Percentiles rank a stretch among this genome's conserved stretches.
Evolutionary conservation across 2,113 vertebrate species (phyloP).

Genomic region (Lontra canadensis): DNA sequence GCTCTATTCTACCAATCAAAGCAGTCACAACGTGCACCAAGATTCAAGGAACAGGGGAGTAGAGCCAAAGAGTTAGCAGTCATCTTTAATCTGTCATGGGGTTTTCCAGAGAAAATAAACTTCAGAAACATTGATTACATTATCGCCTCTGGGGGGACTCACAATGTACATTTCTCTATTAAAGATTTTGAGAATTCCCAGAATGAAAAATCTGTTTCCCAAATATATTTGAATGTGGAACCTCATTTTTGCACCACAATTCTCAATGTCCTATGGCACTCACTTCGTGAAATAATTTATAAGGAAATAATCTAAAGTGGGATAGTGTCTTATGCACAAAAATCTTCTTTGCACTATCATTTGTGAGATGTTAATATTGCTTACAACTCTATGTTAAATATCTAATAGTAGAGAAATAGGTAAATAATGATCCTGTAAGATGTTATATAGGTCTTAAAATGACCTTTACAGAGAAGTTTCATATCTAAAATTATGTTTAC

Average conservation of each 20-base stretch:
- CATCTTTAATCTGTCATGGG: background rate
- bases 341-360: background rate
- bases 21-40: background rate
- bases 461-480: slow-evolving; percentile 1
- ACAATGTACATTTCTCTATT: background rate
- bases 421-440: slow-evolving; percentile 28
- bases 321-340: background rate
- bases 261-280: background rate
- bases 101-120: background rate
- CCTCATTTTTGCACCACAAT: background rate
- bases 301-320: background rate
- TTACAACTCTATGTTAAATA: slow-evolving; percentile 35
- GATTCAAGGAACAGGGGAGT: background rate
- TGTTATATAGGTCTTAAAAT: slow-evolving; percentile 10
- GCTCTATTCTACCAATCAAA: background rate
- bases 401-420: background rate
- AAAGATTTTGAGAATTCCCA: background rate
- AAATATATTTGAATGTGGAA: background rate
- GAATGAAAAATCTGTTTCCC: background rate
- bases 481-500: slow-evolving; percentile 42
- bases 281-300: slow-evolving; percentile 19
- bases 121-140: background rate
- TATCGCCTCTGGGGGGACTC: background rate
- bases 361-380: background rate
- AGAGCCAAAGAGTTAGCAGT: background rate